These are phyloP conservation scores for Physella acuta DNA, from an alignment of 1,140 invertebrate species.

Conservation along the genomic window DNA sequence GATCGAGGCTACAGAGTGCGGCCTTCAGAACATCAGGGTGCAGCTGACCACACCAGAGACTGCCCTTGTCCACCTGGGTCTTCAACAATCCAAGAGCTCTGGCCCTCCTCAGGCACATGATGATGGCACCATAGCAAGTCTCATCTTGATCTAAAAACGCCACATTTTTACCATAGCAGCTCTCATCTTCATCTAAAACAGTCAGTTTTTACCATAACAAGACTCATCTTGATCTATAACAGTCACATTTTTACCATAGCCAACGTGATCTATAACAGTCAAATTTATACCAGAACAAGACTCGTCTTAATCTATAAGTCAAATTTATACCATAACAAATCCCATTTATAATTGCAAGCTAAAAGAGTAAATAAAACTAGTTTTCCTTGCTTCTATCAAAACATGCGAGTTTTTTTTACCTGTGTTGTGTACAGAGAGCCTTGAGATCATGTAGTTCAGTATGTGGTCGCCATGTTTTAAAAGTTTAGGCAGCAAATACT, in stretches of 20 bases:
- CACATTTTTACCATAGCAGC: too few relatives aligned
- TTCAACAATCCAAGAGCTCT: slow-evolving; percentile 41
- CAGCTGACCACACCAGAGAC: slow-evolving; percentile 56
- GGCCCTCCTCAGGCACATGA: slow-evolving; percentile 50
- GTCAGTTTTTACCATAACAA: too few relatives aligned
- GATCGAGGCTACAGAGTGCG: slow-evolving; percentile 56
- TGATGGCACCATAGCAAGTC: slow-evolving; percentile 41
- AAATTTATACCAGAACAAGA: too few relatives aligned
- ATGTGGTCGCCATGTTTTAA: slow-evolving; percentile 41
- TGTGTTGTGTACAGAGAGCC: slow-evolving; percentile 18
- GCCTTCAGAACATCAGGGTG: slow-evolving; percentile 51
- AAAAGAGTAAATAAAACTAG: neutral
- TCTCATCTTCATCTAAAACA: too few relatives aligned
- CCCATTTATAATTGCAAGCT: too few relatives aligned
- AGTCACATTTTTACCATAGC: too few relatives aligned
- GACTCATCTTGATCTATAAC: too few relatives aligned
- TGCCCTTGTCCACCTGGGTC: slow-evolving; percentile 6
- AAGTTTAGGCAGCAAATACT: slow-evolving; percentile 52
- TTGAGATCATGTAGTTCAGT: slow-evolving; percentile 39
- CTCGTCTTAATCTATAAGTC: too few relatives aligned
- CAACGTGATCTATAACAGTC: too few relatives aligned
- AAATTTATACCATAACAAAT: too few relatives aligned
- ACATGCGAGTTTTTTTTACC: neutral
- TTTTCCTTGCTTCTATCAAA: neutral
- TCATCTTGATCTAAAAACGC: slow-evolving; percentile 26